phyloP scores from a whole-genome alignment of 1,140 invertebrate species.

The Diploscapter pachys region DNA sequence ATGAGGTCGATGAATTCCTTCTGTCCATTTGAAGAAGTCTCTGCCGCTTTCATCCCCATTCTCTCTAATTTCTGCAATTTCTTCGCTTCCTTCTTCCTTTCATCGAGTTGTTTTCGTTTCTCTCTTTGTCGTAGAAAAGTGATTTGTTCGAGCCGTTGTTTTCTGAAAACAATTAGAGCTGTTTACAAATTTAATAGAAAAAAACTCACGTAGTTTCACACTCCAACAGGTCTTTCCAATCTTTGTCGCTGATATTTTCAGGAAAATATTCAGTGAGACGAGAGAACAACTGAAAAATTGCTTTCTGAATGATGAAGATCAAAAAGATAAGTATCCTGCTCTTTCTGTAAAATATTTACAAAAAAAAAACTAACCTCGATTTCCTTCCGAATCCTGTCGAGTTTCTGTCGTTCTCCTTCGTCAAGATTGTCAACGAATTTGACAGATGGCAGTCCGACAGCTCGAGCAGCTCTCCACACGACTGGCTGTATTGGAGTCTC shows the following conservation, averaged over 20 bases:
- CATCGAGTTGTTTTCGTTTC: conserved; percentile 5
- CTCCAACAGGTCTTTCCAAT: conserved; percentile 23
- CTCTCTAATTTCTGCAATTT: neutral
- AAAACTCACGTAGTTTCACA: neutral
- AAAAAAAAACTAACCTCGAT: conserved; percentile 36
- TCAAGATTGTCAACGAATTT: conserved; percentile 18
- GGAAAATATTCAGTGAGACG: conserved; percentile 30
- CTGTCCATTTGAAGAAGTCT: neutral
- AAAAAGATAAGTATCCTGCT: too few species aligned
- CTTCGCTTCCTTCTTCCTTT: conserved; percentile 10
- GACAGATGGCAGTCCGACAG: conserved; percentile 6
- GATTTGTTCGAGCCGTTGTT: conserved; percentile 34
- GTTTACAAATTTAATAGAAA: too few species aligned
- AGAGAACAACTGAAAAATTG: conserved; percentile 32
- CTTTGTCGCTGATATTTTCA: conserved; percentile 9
- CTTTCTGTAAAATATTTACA: too few species aligned
- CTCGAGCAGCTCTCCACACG: conserved; percentile 25
- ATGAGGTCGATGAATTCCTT: too few species aligned
- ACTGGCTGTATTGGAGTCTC: conserved; percentile 7
- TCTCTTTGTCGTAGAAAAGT: conserved; percentile 35
- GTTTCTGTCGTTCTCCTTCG: conserved; percentile 17
- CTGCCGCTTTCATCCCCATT: neutral
- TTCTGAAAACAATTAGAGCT: neutral
- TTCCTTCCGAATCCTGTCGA: conserved; percentile 31
- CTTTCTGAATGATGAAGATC: too few species aligned